Conservation (phyloP, 2,797 vertebrate genomes). For the Cygnus olor region DNA sequence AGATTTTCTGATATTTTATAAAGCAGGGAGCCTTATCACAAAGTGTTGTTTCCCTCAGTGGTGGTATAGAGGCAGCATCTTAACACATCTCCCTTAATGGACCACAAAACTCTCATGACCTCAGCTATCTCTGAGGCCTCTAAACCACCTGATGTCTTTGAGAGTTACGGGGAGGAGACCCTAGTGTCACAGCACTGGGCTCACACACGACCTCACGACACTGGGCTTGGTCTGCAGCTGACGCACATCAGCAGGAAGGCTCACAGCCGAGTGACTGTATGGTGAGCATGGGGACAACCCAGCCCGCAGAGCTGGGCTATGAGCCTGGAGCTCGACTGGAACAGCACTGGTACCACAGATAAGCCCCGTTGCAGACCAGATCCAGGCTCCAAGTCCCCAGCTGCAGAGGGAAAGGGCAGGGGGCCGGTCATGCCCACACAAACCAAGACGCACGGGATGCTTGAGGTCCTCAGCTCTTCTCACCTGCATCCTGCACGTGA, state of each 20-base stretch:
- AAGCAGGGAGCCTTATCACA: background rate
- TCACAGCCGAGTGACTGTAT: background rate
- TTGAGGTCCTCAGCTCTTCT: background rate
- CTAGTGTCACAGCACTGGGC: background rate
- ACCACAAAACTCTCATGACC: background rate
- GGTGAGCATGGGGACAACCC: background rate
- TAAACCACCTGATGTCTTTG: background rate
- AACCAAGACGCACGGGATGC: rapidly evolving
- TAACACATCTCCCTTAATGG: background rate
- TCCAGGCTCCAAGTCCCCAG: background rate
- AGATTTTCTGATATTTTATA: background rate
- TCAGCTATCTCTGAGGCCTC: background rate
- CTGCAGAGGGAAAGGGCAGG: no score
- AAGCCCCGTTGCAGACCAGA: background rate
- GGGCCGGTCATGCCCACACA: no score
- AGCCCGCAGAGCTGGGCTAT: background rate
- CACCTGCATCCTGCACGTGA: constrained; percentile 87
- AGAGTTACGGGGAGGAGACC: background rate
- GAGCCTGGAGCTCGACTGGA: rapidly evolving
- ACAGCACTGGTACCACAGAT: background rate
- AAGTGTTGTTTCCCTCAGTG: background rate
- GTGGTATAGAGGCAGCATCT: background rate
- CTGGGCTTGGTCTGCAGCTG: background rate
- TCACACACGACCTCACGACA: background rate
- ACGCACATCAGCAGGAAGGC: background rate